These are phyloP conservation scores for Plagodis dolabraria DNA, from an alignment of 2,888 invertebrate genomes.

Conservation along the genomic window DNA sequence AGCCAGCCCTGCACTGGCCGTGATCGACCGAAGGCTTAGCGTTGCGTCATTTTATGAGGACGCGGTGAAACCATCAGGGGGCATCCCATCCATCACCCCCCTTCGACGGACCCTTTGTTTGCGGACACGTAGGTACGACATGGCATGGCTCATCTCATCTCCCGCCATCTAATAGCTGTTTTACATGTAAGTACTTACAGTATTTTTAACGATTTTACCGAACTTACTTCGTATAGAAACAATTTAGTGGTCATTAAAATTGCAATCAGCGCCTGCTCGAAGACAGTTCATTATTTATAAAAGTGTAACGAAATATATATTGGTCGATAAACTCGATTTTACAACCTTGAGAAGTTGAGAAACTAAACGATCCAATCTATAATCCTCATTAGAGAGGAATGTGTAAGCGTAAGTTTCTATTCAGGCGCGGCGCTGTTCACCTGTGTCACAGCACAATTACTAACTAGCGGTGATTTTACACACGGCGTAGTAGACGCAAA, in stretches of 20 bases:
- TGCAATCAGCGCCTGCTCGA: too few species aligned
- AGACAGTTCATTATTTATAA: slow-evolving; percentile 4
- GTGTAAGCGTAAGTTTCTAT: background rate
- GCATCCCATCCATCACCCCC: slow-evolving; percentile 14
- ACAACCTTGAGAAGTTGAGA: slow-evolving; percentile 3
- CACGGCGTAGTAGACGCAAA: slow-evolving; percentile 19
- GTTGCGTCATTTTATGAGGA: slow-evolving; percentile 11
- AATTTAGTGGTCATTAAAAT: too few species aligned
- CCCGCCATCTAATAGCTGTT: too few species aligned
- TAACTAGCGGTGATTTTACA: slow-evolving; percentile 11
- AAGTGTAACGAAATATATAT: slow-evolving; percentile 34
- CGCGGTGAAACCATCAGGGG: background rate
- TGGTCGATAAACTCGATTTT: slow-evolving; percentile 26
- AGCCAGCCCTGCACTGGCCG: background rate
- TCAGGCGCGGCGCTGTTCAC: slow-evolving; percentile 5
- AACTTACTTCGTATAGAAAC: too few species aligned
- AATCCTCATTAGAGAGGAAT: too few species aligned
- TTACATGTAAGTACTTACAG: too few species aligned
- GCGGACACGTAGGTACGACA: slow-evolving; percentile 8
- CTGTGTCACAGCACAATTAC: slow-evolving; percentile 3
- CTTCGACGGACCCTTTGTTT: slow-evolving; percentile 19
- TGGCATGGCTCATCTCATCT: slow-evolving; percentile 19
- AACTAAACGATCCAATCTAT: too few species aligned
- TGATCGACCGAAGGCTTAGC: background rate
- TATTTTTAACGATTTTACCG: too few species aligned